phyloP scores from a whole-genome alignment of 2,888 invertebrate species.

The Torymus tubicola region DNA sequence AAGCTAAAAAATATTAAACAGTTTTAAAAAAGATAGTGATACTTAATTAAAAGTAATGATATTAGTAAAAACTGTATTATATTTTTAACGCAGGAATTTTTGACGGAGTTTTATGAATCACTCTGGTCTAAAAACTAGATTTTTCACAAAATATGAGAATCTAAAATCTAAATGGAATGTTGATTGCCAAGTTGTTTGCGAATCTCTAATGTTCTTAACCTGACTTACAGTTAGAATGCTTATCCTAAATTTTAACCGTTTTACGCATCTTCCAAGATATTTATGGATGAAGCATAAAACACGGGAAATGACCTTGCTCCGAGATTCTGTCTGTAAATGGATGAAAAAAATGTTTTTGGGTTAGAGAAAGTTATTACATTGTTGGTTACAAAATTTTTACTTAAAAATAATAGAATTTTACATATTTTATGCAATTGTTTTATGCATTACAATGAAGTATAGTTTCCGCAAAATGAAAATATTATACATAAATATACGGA shows the following conservation, averaged over 20 bases:
- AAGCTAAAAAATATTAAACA: too few relatives aligned
- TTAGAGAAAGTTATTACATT: background rate
- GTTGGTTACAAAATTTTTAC: background rate
- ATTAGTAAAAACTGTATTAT: too few relatives aligned
- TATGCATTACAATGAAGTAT: background rate
- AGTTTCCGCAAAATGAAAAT: background rate
- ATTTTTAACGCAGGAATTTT: too few relatives aligned
- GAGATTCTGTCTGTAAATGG: background rate
- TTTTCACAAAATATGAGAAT: slow-evolving; percentile 24
- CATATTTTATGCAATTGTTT: background rate
- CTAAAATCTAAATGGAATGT: background rate
- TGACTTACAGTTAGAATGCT: slow-evolving; percentile 17
- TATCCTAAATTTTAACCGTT: slow-evolving; percentile 15
- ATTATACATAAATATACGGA: background rate
- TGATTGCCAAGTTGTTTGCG: slow-evolving; percentile 3
- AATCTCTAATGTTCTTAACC: slow-evolving; percentile 28
- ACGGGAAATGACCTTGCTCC: slow-evolving; percentile 5
- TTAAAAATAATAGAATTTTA: slow-evolving; percentile 15
- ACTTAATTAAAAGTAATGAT: too few relatives aligned
- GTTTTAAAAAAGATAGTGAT: too few relatives aligned
- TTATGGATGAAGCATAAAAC: background rate
- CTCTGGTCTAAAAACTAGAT: slow-evolving; percentile 1
- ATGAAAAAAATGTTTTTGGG: background rate
- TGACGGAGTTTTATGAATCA: too few relatives aligned
- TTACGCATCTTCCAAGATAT: slow-evolving; percentile 3